These are phyloP conservation scores for Neotoma lepida DNA, from an alignment of 2,113 vertebrate species.

Conservation along the genomic window DNA sequence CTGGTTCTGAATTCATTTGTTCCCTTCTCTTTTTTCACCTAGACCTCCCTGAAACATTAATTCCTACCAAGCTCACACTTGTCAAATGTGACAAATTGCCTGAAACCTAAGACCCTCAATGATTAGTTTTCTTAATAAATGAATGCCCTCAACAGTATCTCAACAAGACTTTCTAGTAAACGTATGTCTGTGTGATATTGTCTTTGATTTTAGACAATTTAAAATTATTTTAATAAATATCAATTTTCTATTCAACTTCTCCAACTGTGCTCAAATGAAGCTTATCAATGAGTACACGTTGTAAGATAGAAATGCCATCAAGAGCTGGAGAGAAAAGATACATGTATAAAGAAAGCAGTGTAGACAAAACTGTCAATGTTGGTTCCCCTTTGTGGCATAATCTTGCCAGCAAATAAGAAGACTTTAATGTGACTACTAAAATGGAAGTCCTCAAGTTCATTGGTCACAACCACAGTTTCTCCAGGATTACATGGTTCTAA, in stretches of 20 bases:
- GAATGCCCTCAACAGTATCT: neutral
- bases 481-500: neutral
- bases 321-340: neutral
- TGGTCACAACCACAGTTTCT: neutral
- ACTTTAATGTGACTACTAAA: neutral
- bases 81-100: neutral
- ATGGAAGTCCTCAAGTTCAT: neutral
- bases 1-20: neutral
- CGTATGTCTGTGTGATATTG: neutral
- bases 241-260: neutral
- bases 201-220: neutral
- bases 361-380: neutral
- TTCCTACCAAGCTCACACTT: neutral
- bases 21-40: neutral
- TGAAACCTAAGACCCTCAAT: neutral
- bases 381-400: neutral
- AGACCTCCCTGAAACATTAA: neutral
- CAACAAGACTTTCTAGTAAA: neutral
- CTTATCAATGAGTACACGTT: neutral
- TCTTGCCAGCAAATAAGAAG: slow-evolving; percentile 14
- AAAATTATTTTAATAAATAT: neutral
- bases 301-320: neutral
- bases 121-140: neutral
- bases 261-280: neutral
- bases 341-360: neutral